These are phyloP conservation scores for Tetragnatha versicolor DNA, from an alignment of 1,140 invertebrate species.

Conservation along the genomic window DNA sequence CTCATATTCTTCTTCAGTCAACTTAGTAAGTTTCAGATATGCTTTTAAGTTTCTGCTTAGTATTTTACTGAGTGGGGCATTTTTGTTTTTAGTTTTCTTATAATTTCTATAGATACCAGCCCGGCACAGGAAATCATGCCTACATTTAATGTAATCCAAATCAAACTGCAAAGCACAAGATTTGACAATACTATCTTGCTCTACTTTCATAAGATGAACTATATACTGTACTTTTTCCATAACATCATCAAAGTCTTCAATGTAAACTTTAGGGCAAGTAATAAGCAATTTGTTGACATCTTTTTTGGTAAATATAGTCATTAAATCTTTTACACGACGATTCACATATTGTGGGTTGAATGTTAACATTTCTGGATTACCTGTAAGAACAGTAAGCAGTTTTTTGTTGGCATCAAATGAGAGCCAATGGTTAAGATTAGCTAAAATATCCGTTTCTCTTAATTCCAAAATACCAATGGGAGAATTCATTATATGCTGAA, in stretches of 20 bases:
- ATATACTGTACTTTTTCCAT: slow-evolving; percentile 38
- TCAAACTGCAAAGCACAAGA: slow-evolving; percentile 31
- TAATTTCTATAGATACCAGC: not conserved
- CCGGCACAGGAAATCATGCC: slow-evolving; percentile 8
- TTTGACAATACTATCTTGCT: slow-evolving; percentile 43
- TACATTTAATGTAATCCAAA: slow-evolving; percentile 13
- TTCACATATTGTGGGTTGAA: slow-evolving; percentile 19
- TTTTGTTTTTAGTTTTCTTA: slow-evolving; percentile 24
- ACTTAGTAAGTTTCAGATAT: slow-evolving; percentile 25
- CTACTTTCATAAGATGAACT: slow-evolving; percentile 32
- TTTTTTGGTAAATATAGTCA: slow-evolving; percentile 36
- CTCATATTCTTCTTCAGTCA: slow-evolving; percentile 36
- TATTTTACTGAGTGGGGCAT: slow-evolving; percentile 40
- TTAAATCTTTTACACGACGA: not conserved
- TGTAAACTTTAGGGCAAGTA: slow-evolving; percentile 29
- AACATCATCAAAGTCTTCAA: slow-evolving; percentile 25
- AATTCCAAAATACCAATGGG: not conserved
- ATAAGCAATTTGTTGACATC: slow-evolving; percentile 29
- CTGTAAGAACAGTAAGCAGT: slow-evolving; percentile 7
- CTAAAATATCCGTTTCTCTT: slow-evolving; percentile 9
- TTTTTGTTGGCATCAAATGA: not conserved
- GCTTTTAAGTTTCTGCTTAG: slow-evolving; percentile 27
- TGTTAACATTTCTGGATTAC: slow-evolving; percentile 30
- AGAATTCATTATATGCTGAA: slow-evolving; percentile 12
- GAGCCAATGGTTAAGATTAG: not conserved